Percentiles rank a stretch among this genome's conserved stretches.
Evolutionary conservation across 2,888 invertebrate species (phyloP).

Genomic region (Mesorhabditis belari): DNA sequence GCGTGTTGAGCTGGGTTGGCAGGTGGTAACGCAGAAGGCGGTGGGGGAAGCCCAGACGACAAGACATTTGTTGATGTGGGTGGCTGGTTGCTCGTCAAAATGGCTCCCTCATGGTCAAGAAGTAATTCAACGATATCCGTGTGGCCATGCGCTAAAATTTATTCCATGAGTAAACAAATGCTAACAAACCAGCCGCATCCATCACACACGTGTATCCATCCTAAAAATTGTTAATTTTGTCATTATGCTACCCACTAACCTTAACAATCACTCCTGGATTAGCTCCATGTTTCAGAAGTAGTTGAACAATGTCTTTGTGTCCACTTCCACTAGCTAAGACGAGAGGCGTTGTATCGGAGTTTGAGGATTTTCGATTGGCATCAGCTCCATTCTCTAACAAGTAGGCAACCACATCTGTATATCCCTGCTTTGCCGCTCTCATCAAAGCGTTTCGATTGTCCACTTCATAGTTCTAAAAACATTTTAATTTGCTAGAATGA

Average conservation of each 20-base stretch:
- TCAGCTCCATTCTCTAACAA: slow-evolving; percentile 79
- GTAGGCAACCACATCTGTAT: slow-evolving; percentile 89
- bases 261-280: slow-evolving; percentile 93
- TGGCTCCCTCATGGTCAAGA: slow-evolving; percentile 63
- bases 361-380: slow-evolving; percentile 21
- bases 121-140: slow-evolving; percentile 87
- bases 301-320: slow-evolving; percentile 83
- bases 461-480: slow-evolving; percentile 74
- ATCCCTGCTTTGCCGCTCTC: slow-evolving; percentile 95
- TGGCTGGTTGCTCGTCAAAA: slow-evolving; percentile 1
- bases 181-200: slow-evolving; percentile 94
- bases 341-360: slow-evolving; percentile 85
- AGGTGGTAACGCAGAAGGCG: no score
- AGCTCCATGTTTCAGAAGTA: slow-evolving; percentile 80
- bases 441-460: slow-evolving; percentile 94
- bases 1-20: no score
- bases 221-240: slow-evolving; percentile 54
- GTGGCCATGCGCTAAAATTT: slow-evolving; percentile 95
- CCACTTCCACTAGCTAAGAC: slow-evolving; percentile 90
- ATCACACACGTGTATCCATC: slow-evolving; percentile 97
- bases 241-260: slow-evolving; percentile 55
- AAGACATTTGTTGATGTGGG: slow-evolving; percentile 3
- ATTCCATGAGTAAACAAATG: no score
- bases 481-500: neutral
- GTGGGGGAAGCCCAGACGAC: no score